phyloP scores from a whole-genome alignment of 1,140 invertebrate genomes.

The Orius insidiosus region DNA sequence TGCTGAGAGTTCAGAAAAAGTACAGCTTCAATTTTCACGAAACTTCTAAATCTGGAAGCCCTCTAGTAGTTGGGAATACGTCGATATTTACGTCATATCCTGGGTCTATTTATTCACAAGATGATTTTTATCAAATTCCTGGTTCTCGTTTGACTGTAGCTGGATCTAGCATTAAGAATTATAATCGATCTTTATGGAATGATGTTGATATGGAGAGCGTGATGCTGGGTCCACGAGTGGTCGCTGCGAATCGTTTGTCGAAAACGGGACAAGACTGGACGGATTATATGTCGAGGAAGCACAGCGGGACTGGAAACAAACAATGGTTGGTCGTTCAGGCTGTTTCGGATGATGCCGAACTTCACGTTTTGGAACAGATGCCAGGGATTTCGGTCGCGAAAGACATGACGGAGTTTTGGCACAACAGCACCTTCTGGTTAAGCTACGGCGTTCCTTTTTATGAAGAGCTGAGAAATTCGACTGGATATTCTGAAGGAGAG shows the following conservation, averaged over 20 bases:
- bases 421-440: constrained; percentile 50
- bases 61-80: constrained; percentile 39
- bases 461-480: constrained; percentile 26
- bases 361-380: constrained; percentile 72
- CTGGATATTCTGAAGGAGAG: background rate
- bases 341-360: constrained; percentile 22
- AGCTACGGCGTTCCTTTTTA: constrained; percentile 67
- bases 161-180: background rate
- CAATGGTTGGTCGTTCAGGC: constrained; percentile 76
- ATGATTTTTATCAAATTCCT: constrained; percentile 62
- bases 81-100: constrained; percentile 74
- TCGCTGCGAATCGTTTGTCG: constrained; percentile 71
- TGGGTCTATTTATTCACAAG: constrained; percentile 65
- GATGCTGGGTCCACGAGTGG: constrained; percentile 59
- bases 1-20: constrained; percentile 77
- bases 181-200: background rate
- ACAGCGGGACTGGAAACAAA: constrained; percentile 72
- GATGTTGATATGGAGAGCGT: constrained; percentile 25
- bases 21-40: constrained; percentile 68
- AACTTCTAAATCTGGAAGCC: constrained; percentile 26
- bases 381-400: constrained; percentile 42
- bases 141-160: constrained; percentile 19
- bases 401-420: constrained; percentile 54
- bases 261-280: constrained; percentile 54
- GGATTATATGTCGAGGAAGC: constrained; percentile 36